These are phyloP conservation scores for Leptoteleia sp. DNA, from an alignment of 1,140 invertebrate species.

Conservation along the genomic window DNA sequence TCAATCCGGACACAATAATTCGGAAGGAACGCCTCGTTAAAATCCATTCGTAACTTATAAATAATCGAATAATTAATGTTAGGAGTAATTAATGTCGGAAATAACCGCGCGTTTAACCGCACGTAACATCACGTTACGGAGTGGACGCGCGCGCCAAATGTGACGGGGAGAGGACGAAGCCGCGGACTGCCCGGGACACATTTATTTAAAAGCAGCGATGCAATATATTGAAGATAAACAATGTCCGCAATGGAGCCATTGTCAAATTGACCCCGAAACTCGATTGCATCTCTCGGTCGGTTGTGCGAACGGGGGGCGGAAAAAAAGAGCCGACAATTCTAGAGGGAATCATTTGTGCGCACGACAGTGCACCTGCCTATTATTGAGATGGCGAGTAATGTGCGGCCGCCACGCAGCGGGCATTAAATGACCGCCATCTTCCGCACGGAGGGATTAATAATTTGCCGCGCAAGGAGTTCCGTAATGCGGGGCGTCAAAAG, in stretches of 20 bases:
- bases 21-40: conserved; percentile 31
- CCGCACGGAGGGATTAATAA: conserved; percentile 36
- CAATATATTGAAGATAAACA: conserved; percentile 51
- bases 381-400: conserved; percentile 59
- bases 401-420: conserved; percentile 15
- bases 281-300: conserved; percentile 45
- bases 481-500: too few relatives aligned
- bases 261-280: conserved; percentile 56
- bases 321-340: conserved; percentile 53
- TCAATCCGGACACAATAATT: too few relatives aligned
- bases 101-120: conserved; percentile 22
- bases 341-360: conserved; percentile 46
- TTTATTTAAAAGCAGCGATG: conserved; percentile 28
- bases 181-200: conserved; percentile 11
- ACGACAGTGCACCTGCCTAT: conserved; percentile 54
- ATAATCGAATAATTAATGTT: conserved; percentile 50
- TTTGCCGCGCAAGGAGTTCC: conserved; percentile 28
- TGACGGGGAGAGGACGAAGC: conserved; percentile 17
- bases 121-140: conserved; percentile 25
- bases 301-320: conserved; percentile 26
- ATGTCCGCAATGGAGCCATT: conserved; percentile 34
- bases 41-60: conserved; percentile 51
- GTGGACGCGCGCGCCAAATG: conserved; percentile 26
- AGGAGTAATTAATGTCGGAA: conserved; percentile 39
- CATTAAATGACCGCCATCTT: conserved; percentile 43